phyloP scores from a whole-genome alignment of 2,888 invertebrate genomes.

The Apocheima hispidaria region DNA sequence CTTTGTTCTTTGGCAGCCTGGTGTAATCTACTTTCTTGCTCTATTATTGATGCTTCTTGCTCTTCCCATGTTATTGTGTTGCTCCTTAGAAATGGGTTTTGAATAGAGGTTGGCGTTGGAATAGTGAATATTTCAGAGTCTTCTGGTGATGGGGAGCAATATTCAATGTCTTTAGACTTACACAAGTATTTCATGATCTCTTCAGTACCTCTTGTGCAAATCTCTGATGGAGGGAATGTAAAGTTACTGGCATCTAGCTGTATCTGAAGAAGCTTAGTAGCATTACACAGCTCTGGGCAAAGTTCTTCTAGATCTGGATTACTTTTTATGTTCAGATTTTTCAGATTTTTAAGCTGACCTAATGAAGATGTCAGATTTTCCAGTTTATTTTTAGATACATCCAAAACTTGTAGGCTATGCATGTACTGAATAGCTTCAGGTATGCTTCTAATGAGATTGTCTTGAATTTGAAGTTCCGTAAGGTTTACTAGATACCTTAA shows the following conservation, averaged over 20 bases:
- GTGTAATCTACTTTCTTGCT: slow-evolving; percentile 88
- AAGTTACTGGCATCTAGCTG: slow-evolving; percentile 87
- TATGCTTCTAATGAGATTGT: slow-evolving; percentile 89
- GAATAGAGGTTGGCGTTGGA: slow-evolving; percentile 63
- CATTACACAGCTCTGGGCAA: slow-evolving; percentile 88
- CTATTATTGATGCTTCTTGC: slow-evolving; percentile 87
- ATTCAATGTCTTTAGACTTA: slow-evolving; percentile 77
- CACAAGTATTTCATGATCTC: slow-evolving; percentile 89
- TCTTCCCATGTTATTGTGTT: slow-evolving; percentile 83
- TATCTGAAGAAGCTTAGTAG: slow-evolving; percentile 87
- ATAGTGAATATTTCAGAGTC: slow-evolving; percentile 62
- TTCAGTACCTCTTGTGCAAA: slow-evolving; percentile 86
- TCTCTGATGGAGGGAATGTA: slow-evolving; percentile 88
- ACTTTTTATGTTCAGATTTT: slow-evolving; percentile 86
- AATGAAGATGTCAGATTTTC: slow-evolving; percentile 87
- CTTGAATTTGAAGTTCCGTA: slow-evolving; percentile 90
- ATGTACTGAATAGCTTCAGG: slow-evolving; percentile 89
- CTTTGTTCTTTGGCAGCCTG: slow-evolving; percentile 87
- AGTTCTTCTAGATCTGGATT: slow-evolving; percentile 87
- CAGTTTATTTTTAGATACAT: slow-evolving; percentile 90
- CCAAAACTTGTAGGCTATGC: slow-evolving; percentile 87
- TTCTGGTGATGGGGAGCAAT: slow-evolving; percentile 70
- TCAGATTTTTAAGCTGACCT: slow-evolving; percentile 87
- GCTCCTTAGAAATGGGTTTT: slow-evolving; percentile 68
- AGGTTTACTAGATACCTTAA: slow-evolving; percentile 88